Evolutionary conservation across 2,888 invertebrate genomes (phyloP).

Genomic region (Scrobipalpa costella): DNA sequence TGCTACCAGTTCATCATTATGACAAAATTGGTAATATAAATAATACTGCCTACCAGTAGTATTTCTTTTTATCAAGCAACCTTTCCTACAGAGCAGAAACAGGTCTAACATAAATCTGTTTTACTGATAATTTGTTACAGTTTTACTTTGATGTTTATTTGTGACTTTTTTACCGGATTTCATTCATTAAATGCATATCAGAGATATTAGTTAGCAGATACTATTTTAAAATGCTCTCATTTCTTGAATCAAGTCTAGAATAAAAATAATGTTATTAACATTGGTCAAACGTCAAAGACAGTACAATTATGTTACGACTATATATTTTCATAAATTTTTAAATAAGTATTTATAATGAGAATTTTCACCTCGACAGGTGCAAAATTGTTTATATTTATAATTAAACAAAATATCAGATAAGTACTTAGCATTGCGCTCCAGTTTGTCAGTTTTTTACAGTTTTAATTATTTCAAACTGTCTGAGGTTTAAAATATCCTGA

Average conservation of each 20-base stretch:
- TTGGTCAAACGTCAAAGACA: too few relatives aligned
- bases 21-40: not conserved
- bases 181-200: too few relatives aligned
- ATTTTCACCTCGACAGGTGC: constrained; percentile 20
- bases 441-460: constrained; percentile 14
- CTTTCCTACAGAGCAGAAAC: too few relatives aligned
- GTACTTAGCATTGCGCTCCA: constrained; percentile 13
- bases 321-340: constrained; percentile 10
- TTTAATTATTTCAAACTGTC: constrained; percentile 25
- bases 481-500: constrained; percentile 45
- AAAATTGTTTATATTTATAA: not conserved
- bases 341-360: constrained; percentile 1
- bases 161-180: not conserved
- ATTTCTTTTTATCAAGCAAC: not conserved
- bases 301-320: too few relatives aligned
- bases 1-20: constrained; percentile 33
- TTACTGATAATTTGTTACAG: too few relatives aligned
- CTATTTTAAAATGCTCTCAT: too few relatives aligned
- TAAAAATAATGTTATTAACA: too few relatives aligned
- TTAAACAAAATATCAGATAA: constrained; percentile 1
- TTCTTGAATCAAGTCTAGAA: too few relatives aligned
- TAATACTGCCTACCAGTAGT: not conserved
- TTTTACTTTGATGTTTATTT: not conserved
- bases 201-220: too few relatives aligned
- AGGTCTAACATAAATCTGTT: too few relatives aligned